Evolutionary conservation across 2,888 invertebrate genomes (phyloP).

Genomic region (Cephus runcator): DNA sequence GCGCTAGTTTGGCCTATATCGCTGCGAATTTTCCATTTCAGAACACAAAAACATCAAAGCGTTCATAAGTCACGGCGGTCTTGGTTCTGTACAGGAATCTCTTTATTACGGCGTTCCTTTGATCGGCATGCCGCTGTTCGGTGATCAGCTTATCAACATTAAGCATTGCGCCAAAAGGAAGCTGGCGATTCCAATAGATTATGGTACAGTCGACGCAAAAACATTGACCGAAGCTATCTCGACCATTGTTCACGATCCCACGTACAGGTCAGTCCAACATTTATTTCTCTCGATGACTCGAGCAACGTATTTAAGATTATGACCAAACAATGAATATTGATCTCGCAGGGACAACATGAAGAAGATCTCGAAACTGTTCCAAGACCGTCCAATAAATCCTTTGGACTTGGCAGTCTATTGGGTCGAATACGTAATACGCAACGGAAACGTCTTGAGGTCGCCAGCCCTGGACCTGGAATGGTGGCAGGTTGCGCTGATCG

Average conservation of each 20-base stretch:
- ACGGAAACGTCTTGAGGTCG: conserved; percentile 61
- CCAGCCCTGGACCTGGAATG: conserved; percentile 61
- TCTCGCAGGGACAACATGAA: too few species aligned
- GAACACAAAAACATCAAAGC: conserved; percentile 43
- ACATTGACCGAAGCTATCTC: conserved; percentile 57
- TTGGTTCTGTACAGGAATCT: conserved; percentile 45
- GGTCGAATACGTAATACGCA: too few species aligned
- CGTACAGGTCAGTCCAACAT: conserved; percentile 47
- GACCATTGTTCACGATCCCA: conserved; percentile 58
- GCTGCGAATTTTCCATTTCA: conserved; percentile 11
- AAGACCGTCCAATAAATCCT: too few species aligned
- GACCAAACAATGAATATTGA: too few species aligned
- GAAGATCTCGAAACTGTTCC: too few species aligned
- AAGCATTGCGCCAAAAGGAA: conserved; percentile 37
- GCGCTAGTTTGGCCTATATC: too few species aligned
- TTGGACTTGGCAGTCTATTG: too few species aligned
- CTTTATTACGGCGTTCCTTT: conserved; percentile 44
- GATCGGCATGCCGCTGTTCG: conserved; percentile 47
- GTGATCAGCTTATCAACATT: conserved; percentile 49
- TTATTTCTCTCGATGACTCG: too few species aligned
- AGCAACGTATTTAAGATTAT: too few species aligned
- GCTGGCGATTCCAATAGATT: conserved; percentile 35
- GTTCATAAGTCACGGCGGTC: conserved; percentile 51
- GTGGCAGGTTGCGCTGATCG: conserved; percentile 65
- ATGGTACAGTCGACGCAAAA: conserved; percentile 49